Conservation (phyloP, 2,113 vertebrate species). For the Pontoporia blainvillei region DNA sequence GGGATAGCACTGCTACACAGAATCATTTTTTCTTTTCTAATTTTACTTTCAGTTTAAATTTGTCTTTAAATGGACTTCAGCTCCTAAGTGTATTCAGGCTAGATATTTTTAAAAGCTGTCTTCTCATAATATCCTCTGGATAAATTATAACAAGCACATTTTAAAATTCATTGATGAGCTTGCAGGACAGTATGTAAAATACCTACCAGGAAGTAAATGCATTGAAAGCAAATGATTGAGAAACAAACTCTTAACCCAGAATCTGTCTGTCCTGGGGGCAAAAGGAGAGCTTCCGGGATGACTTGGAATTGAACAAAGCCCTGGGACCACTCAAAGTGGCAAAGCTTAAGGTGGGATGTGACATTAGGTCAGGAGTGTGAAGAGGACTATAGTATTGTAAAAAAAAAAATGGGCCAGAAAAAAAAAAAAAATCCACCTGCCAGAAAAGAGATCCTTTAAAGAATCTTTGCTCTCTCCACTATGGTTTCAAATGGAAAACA, state of each 20-base stretch:
- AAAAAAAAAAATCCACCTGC: neutral
- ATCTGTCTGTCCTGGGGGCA: neutral
- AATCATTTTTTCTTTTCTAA: neutral
- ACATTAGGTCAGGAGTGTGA: neutral
- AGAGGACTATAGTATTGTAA: neutral
- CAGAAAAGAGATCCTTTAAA: neutral
- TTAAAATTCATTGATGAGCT: neutral
- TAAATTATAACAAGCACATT: constrained; percentile 21
- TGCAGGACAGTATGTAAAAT: neutral
- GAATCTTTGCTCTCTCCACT: neutral
- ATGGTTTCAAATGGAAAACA: neutral
- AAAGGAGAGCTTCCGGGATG: neutral
- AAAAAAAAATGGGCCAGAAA: neutral
- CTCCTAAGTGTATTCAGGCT: neutral
- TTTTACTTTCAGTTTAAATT: neutral
- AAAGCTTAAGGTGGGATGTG: neutral
- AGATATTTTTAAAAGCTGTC: neutral
- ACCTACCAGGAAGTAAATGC: neutral
- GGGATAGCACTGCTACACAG: neutral
- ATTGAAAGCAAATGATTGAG: neutral
- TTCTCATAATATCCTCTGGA: neutral
- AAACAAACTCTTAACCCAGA: neutral
- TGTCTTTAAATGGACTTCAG: neutral
- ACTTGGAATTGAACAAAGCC: neutral
- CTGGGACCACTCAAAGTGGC: neutral